Conservation (phyloP, 2,113 vertebrate species). For the Entosphenus tridentatus region DNA sequence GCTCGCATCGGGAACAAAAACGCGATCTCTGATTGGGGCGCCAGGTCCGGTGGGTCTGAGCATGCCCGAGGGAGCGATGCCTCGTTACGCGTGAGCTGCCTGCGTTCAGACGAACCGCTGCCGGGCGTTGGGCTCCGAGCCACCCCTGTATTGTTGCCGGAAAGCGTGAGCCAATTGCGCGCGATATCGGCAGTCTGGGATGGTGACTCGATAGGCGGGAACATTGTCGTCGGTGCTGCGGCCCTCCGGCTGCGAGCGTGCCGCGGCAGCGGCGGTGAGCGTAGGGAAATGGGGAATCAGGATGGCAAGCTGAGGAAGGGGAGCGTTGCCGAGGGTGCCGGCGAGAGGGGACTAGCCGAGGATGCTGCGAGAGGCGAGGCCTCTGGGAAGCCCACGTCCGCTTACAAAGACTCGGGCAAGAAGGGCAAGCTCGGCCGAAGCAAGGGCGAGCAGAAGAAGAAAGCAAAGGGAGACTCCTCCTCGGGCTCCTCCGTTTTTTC, state of each 20-base stretch:
- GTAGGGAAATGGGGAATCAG: neutral
- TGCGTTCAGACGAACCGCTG: neutral
- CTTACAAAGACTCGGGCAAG: too few species aligned
- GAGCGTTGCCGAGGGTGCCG: neutral
- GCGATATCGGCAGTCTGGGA: neutral
- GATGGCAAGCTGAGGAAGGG: neutral
- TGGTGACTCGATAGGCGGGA: neutral
- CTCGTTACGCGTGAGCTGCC: neutral
- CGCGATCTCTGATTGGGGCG: too few species aligned
- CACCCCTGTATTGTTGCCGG: neutral
- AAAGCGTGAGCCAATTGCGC: neutral
- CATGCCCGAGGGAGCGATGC: neutral
- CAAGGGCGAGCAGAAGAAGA: constrained; percentile 4
- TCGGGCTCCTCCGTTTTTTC: neutral
- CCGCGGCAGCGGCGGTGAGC: too few species aligned
- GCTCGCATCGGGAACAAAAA: too few species aligned
- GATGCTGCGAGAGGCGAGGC: neutral
- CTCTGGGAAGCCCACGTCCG: neutral
- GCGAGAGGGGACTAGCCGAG: neutral
- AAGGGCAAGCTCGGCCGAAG: neutral
- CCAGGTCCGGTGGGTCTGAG: neutral
- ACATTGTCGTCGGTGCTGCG: neutral
- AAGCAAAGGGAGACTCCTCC: neutral
- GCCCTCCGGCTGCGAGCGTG: neutral
- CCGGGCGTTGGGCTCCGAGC: neutral